Percentiles rank a stretch among this genome's conserved stretches.
Conservation (phyloP, 2,797 vertebrate species). For the Phataginus tricuspis region DNA sequence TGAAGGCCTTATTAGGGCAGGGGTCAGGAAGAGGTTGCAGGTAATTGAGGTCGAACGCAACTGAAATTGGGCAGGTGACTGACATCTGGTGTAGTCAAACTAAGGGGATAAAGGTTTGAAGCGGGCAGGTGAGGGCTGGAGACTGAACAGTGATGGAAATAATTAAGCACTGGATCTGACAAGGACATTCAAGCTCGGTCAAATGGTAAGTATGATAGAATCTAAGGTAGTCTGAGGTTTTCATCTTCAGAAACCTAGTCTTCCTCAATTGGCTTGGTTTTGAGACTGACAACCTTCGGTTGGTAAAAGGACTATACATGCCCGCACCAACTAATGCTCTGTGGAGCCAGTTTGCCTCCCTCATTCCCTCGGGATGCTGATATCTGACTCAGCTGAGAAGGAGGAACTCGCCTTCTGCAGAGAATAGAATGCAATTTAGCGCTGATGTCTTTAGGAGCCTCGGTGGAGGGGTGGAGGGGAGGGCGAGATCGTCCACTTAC, state of each 20-base stretch:
- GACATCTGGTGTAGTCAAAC: not conserved
- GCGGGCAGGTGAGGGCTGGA: constrained; percentile 4
- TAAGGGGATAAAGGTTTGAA: not conserved
- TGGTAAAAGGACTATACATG: not conserved
- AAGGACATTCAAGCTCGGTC: constrained; percentile 29
- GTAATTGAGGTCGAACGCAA: constrained; percentile 45
- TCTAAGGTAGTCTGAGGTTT: not conserved
- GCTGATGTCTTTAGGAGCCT: not conserved
- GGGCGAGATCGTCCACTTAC: not conserved
- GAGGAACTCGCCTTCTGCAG: not conserved
- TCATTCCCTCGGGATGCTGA: not conserved
- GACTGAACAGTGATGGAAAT: not conserved
- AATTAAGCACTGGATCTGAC: not conserved
- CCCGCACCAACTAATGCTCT: not conserved
- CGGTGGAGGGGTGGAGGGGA: not conserved
- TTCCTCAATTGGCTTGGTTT: not conserved
- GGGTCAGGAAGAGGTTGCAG: constrained; percentile 49
- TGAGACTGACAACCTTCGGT: not conserved
- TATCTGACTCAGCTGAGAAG: not conserved
- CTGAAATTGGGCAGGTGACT: constrained; percentile 1
- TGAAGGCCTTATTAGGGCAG: constrained; percentile 41
- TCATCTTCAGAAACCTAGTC: not conserved
- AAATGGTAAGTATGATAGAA: not conserved
- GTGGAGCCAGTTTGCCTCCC: not conserved
- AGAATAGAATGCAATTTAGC: not conserved